Evolutionary conservation across 2,113 vertebrate species (phyloP).

Genomic region (Castor canadensis): DNA sequence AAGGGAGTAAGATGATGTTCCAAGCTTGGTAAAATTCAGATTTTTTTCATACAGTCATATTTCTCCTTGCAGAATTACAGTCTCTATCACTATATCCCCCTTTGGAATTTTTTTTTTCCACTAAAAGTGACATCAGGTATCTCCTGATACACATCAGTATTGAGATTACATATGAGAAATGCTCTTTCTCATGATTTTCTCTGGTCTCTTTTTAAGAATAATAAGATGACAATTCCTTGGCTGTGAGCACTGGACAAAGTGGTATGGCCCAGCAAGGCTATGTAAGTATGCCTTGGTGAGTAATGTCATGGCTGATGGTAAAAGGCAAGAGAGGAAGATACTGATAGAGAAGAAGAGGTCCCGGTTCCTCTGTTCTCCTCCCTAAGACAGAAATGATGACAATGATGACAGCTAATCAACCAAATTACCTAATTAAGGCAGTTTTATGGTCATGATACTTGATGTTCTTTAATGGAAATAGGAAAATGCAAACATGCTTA

Average conservation of each 20-base stretch:
- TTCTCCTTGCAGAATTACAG: not conserved
- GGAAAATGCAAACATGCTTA: slow-evolving; percentile 5
- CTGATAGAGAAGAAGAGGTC: fast-evolving
- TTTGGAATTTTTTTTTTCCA: not conserved
- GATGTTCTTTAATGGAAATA: slow-evolving; percentile 7
- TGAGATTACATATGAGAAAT: not conserved
- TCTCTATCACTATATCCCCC: not conserved
- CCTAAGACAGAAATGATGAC: not conserved
- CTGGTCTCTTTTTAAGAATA: slow-evolving; percentile 40
- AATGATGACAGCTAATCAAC: not conserved
- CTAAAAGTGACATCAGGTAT: not conserved
- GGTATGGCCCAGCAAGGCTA: not conserved
- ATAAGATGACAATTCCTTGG: not conserved
- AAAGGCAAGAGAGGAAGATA: not conserved
- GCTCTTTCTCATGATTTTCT: not conserved
- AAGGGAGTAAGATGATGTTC: not conserved
- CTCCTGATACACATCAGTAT: not conserved
- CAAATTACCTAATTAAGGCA: not conserved
- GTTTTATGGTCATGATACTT: not conserved
- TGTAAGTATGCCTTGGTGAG: not conserved
- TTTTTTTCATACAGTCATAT: not conserved
- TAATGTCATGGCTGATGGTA: not conserved
- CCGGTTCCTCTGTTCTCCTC: not conserved
- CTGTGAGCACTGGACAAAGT: not conserved
- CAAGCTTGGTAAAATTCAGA: not conserved